phyloP scores from a whole-genome alignment of 1,140 invertebrate genomes.

The Brachionus paranguensis region DNA sequence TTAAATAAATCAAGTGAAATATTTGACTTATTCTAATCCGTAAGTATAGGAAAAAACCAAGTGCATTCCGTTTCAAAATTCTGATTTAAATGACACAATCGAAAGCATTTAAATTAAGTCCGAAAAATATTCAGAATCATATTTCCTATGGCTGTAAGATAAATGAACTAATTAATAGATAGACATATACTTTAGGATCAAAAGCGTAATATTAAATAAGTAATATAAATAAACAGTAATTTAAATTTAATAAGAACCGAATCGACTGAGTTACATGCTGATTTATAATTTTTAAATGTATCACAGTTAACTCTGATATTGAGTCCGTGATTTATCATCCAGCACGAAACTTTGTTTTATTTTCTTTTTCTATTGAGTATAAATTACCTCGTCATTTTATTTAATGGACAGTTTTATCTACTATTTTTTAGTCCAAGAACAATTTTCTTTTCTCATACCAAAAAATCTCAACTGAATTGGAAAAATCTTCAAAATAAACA shows the following conservation, averaged over 20 bases:
- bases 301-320: not conserved
- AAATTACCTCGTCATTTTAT: slow-evolving; percentile 25
- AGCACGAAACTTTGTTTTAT: not conserved
- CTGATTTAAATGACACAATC: not conserved
- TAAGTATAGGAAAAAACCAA: not conserved
- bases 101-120: not conserved
- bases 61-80: not conserved
- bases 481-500: slow-evolving; percentile 22
- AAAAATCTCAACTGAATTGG: slow-evolving; percentile 9
- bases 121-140: not conserved
- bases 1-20: not conserved
- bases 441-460: not conserved
- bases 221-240: slow-evolving; percentile 32
- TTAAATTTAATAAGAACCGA: slow-evolving; percentile 6
- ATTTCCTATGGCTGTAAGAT: not conserved
- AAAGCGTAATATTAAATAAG: slow-evolving; percentile 26
- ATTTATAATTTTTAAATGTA: slow-evolving; percentile 14
- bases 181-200: slow-evolving; percentile 1
- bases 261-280: not conserved
- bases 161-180: slow-evolving; percentile 32
- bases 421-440: not conserved
- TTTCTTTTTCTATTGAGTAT: not conserved
- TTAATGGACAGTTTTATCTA: slow-evolving; percentile 1
- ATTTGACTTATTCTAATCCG: not conserved
- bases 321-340: slow-evolving; percentile 3